These are phyloP conservation scores for Solenodon paradoxus DNA, from an alignment of 2,113 vertebrate species.

Conservation along the genomic window DNA sequence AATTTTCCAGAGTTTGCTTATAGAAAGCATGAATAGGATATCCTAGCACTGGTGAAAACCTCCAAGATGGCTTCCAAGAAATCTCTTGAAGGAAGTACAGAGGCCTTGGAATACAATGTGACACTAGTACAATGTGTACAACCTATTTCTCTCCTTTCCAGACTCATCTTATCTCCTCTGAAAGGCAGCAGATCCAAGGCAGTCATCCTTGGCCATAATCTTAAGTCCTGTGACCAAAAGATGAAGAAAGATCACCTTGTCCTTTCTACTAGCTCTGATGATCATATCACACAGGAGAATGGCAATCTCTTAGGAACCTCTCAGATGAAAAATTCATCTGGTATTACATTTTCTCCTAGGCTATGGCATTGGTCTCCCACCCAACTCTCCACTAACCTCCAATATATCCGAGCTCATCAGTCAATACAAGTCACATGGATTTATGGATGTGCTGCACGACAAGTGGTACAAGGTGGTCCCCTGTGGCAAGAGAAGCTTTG, in stretches of 20 bases:
- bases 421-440: constrained; percentile 98
- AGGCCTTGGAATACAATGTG: not conserved
- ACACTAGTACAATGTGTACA: not conserved
- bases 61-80: not conserved
- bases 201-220: not conserved
- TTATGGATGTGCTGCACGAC: constrained; percentile 98
- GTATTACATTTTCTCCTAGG: constrained; percentile 82
- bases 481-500: constrained; percentile 97
- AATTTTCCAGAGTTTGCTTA: constrained; percentile 8
- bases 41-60: not conserved
- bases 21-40: not conserved
- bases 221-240: not conserved
- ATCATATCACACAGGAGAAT: not conserved
- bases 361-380: constrained; percentile 97
- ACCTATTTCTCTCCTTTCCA: not conserved
- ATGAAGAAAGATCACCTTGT: not conserved
- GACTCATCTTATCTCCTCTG: not conserved
- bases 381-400: constrained; percentile 94
- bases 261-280: not conserved
- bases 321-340: not conserved
- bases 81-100: not conserved
- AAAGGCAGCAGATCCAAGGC: not conserved
- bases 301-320: not conserved
- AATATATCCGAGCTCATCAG: constrained; percentile 97
- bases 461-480: constrained; percentile 99